Conservation (phyloP, 2,113 vertebrate species). For the Sterna hirundo region DNA sequence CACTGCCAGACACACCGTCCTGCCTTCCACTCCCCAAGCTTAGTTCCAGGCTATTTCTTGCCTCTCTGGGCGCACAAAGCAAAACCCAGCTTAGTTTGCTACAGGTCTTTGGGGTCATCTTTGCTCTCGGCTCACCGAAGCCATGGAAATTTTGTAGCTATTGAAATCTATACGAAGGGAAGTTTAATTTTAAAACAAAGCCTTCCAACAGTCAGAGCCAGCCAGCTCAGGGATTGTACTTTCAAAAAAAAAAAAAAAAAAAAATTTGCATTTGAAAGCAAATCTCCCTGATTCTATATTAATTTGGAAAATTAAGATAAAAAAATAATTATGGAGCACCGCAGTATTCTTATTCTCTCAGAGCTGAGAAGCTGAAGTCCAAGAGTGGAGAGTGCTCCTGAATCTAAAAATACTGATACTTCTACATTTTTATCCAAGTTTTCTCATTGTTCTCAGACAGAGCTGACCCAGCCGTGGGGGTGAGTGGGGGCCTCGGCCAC, state of each 20-base stretch:
- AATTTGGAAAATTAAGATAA: background rate
- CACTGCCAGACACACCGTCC: background rate
- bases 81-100: background rate
- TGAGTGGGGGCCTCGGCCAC: accelerated
- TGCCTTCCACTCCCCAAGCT: background rate
- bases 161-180: background rate
- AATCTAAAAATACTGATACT: background rate
- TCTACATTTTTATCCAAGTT: background rate
- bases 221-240: background rate
- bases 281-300: background rate
- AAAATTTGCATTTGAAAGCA: slow-evolving; percentile 23
- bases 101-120: background rate
- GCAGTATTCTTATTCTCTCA: background rate
- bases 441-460: background rate
- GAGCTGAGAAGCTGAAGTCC: background rate
- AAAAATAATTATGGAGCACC: background rate
- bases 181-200: slow-evolving; percentile 40
- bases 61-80: background rate
- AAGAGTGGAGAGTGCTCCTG: background rate
- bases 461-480: accelerated
- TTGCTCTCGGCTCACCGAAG: background rate
- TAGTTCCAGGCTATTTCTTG: background rate
- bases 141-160: background rate
- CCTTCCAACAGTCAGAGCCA: background rate
- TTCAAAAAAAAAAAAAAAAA: background rate